Conservation (phyloP, 2,888 invertebrate genomes). For the Temnothorax ravouxi region DNA sequence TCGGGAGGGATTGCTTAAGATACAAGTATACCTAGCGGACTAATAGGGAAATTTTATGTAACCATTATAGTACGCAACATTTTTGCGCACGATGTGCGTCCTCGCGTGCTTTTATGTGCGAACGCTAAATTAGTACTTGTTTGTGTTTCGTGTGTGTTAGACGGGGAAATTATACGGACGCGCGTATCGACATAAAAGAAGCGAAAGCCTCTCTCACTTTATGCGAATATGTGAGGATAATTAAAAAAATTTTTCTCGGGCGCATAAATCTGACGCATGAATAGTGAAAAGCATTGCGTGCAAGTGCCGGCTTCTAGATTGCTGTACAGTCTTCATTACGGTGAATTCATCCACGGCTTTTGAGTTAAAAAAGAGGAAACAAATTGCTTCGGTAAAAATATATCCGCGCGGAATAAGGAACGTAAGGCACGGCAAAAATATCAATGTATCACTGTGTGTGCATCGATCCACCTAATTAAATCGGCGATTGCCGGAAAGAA, state of each 20-base stretch:
- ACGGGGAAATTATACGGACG: background rate
- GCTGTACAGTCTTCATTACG: constrained; percentile 52
- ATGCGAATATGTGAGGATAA: constrained; percentile 37
- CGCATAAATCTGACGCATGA: constrained; percentile 39
- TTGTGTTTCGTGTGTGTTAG: constrained; percentile 22
- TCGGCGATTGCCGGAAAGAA: background rate
- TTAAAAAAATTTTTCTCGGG: constrained; percentile 42
- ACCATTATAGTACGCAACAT: background rate
- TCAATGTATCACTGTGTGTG: background rate
- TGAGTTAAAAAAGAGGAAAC: constrained; percentile 1
- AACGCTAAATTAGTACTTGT: constrained; percentile 37
- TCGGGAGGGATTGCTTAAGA: background rate
- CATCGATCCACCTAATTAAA: constrained; percentile 30
- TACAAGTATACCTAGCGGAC: background rate
- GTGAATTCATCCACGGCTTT: constrained; percentile 51
- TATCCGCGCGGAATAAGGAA: background rate
- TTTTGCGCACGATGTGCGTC: background rate
- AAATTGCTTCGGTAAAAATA: constrained; percentile 19
- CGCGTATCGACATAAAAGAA: constrained; percentile 39
- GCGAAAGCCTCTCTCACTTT: constrained; percentile 7
- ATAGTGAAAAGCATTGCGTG: constrained; percentile 40
- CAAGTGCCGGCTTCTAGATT: constrained; percentile 25
- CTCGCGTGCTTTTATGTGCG: constrained; percentile 1
- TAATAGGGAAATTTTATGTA: background rate
- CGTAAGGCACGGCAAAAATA: background rate